Percentiles rank a stretch among this genome's conserved stretches.
These are phyloP conservation scores for Rhyacophila evoluta DNA, from an alignment of 2,888 invertebrate species.

Conservation along the genomic window DNA sequence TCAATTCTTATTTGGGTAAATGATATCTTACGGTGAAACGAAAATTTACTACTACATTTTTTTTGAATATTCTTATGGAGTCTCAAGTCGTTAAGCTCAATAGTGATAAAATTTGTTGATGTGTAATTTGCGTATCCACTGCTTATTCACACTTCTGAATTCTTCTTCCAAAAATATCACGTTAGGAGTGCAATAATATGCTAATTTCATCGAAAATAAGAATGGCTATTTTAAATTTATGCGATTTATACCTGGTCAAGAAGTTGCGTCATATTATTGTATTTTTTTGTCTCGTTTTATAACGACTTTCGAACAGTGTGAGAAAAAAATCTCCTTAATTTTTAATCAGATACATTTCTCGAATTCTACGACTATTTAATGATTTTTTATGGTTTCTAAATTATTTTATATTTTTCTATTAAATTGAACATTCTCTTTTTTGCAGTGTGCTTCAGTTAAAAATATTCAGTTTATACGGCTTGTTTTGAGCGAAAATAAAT, in stretches of 20 bases:
- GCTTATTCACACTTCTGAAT: constrained; percentile 34
- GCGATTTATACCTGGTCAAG: background rate
- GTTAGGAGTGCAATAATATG: background rate
- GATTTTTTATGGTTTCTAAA: background rate
- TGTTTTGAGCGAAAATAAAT: too few relatives aligned
- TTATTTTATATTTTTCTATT: background rate
- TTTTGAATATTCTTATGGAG: background rate
- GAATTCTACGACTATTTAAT: background rate
- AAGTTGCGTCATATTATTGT: background rate
- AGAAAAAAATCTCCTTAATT: background rate
- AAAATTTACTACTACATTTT: background rate
- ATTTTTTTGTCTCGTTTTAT: background rate
- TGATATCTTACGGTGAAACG: too few relatives aligned
- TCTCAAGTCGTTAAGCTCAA: background rate
- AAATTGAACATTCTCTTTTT: too few relatives aligned
- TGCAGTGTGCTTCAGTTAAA: too few relatives aligned
- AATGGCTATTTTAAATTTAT: background rate
- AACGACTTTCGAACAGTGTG: background rate
- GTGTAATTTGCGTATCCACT: constrained; percentile 28
- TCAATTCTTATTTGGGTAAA: too few relatives aligned
- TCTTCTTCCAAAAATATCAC: background rate
- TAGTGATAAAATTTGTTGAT: constrained; percentile 34
- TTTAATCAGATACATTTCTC: background rate
- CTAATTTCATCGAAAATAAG: background rate
- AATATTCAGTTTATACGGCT: too few relatives aligned